Evolutionary conservation across 1,140 invertebrate genomes (phyloP).

Genomic region (Hylaeus anthracinus): DNA sequence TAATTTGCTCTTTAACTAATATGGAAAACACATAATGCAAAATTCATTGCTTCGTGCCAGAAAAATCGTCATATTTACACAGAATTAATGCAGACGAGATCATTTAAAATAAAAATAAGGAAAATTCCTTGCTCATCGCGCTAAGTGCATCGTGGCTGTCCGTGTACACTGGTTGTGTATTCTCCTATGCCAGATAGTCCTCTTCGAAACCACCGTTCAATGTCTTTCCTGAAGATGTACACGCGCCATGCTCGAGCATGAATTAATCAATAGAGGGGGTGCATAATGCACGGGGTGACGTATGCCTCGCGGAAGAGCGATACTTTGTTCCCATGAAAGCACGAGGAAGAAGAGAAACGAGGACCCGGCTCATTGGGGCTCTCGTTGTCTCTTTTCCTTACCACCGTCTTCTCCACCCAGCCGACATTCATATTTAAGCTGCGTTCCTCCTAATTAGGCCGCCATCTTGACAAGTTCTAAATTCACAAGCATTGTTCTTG

Average conservation of each 20-base stretch:
- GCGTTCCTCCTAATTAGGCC: constrained; percentile 70
- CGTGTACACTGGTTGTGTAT: no score
- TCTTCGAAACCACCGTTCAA: not conserved
- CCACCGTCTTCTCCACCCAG: constrained; percentile 15
- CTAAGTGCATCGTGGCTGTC: not conserved
- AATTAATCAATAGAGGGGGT: constrained; percentile 17
- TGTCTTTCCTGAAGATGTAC: not conserved
- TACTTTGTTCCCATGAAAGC: constrained; percentile 3
- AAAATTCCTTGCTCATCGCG: not conserved
- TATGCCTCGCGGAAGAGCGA: not conserved
- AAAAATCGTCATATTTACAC: no score
- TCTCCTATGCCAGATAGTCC: not conserved
- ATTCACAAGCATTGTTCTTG: constrained; percentile 62
- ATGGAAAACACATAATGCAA: no score
- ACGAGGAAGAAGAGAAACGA: constrained; percentile 35
- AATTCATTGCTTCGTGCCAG: no score
- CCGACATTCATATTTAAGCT: constrained; percentile 68
- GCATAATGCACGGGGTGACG: constrained; percentile 8
- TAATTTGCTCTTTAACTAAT: no score
- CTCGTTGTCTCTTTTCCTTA: constrained; percentile 26
- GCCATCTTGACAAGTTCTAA: constrained; percentile 59
- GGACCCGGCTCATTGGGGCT: constrained; percentile 28
- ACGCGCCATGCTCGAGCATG: not conserved
- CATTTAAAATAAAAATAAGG: no score
- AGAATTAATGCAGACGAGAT: no score